Evolutionary conservation across 2,797 vertebrate genomes (phyloP), one percentile per base, ranked within the genome.

Genomic region (Champsocephalus gunnari): DNA sequence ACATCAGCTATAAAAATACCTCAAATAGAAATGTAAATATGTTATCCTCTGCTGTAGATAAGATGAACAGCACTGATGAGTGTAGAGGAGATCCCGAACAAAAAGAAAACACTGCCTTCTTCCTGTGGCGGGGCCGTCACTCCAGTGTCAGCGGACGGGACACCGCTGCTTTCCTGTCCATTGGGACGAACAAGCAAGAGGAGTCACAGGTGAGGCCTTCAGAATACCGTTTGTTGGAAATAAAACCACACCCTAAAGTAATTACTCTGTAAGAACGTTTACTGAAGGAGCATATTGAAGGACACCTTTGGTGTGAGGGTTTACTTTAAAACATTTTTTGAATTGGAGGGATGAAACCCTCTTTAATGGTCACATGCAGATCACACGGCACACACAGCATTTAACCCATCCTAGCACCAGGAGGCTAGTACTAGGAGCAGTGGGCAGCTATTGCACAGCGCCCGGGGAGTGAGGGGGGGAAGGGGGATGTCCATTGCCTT

Each of bases 51-150:
- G 12, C 73, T 69, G 72, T 56, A 81, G 92, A 88, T 24, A 47
- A 88, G 32, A 61, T 7, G 1, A 87, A 62, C 72, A 58, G 54
- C 60, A 5, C 72, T 2, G 85, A 84, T 9, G 87, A 84, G 11
- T 11, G 63, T 9, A 56, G 9, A 54, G 3, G 11, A 0, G 32
- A 3, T 19, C 19, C 60, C 0, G 69, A 34, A 47, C 75, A 63
- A 2, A 74, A 71, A 48, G 91, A 94, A 64, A 85, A 66, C 70
- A 87, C 83, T 0, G 90, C 89, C 38, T 87, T 93, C 80, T 96
- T 96, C 79, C 79, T 96, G 87, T 96, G 95, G 95, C 91, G 92
- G 48, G 95, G 95, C 2, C 71, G 89, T 0, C 87, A 87, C 69
- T 95, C 94, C 32, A 69, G 44, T 1, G 86, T 80, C 65, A 93